Evolutionary conservation across 2,797 vertebrate genomes (phyloP).

Genomic region (Helarctos malayanus): DNA sequence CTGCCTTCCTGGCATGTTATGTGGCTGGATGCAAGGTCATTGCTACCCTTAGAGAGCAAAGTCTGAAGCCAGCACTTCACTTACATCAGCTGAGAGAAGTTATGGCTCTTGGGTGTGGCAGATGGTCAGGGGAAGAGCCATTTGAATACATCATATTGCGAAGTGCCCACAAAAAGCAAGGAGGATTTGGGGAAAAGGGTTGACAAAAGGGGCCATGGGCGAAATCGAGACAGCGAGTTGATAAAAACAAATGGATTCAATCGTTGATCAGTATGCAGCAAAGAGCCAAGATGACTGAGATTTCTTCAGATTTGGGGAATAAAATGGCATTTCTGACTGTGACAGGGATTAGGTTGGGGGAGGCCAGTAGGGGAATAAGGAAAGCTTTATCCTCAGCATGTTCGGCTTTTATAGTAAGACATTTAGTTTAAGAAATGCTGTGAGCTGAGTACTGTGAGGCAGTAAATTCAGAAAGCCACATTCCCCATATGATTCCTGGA

Average conservation of each 20-base stretch:
- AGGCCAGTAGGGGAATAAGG: neutral
- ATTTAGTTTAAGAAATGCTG: constrained; percentile 58
- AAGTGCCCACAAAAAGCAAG: constrained; percentile 36
- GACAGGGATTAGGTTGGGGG: constrained; percentile 33
- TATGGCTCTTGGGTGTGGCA: constrained; percentile 1
- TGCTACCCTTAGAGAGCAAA: constrained; percentile 58
- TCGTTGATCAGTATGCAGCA: constrained; percentile 31
- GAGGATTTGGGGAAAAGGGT: neutral
- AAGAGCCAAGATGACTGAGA: constrained; percentile 55
- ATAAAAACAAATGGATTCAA: constrained; percentile 67
- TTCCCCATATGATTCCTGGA: constrained; percentile 65
- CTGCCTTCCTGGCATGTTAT: constrained; percentile 62
- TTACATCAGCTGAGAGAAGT: constrained; percentile 56
- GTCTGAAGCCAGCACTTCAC: constrained; percentile 40
- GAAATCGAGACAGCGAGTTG: constrained; percentile 45
- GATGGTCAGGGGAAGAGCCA: neutral
- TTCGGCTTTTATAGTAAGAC: constrained; percentile 54
- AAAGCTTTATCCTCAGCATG: constrained; percentile 63
- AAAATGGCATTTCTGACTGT: constrained; percentile 67
- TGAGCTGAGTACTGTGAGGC: constrained; percentile 53
- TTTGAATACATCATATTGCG: constrained; percentile 53
- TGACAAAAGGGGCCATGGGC: neutral
- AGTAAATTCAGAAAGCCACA: constrained; percentile 66
- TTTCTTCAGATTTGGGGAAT: constrained; percentile 59
- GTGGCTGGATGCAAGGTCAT: constrained; percentile 62